Conservation (phyloP, 23 tunicate species). For the Ciona savignyi region DNA sequence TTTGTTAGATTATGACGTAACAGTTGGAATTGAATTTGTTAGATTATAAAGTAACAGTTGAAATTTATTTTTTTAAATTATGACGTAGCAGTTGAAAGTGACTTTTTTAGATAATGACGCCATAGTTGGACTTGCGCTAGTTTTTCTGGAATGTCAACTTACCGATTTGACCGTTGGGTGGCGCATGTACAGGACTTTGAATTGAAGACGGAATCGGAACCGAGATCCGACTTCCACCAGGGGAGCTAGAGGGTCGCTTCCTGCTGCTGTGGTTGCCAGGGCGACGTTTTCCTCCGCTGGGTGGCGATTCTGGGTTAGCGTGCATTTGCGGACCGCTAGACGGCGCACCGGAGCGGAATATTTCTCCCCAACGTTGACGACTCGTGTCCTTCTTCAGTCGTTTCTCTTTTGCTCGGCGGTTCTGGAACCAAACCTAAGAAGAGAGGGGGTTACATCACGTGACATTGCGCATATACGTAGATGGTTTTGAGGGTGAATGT, state of each 20-base stretch:
- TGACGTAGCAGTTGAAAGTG: no score
- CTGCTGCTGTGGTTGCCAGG: constrained; percentile 11
- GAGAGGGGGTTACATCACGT: background rate
- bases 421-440: constrained; percentile 88
- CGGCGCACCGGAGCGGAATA: constrained; percentile 8
- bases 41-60: no score
- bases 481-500: no score
- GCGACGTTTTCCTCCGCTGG: background rate
- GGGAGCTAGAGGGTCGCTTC: constrained; percentile 15
- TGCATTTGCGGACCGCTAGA: background rate
- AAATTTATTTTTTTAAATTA: no score
- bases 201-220: background rate
- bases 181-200: background rate
- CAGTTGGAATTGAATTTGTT: no score
- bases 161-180: background rate
- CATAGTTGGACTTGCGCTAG: no score
- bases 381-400: constrained; percentile 58
- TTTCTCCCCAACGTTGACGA: constrained; percentile 47
- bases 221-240: background rate
- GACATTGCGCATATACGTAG: no score
- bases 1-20: no score
- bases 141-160: no score
- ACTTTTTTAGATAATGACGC: no score
- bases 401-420: constrained; percentile 84
- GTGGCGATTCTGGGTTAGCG: background rate